Conservation (phyloP, 2,797 vertebrate species). For the Trachurus trachurus region DNA sequence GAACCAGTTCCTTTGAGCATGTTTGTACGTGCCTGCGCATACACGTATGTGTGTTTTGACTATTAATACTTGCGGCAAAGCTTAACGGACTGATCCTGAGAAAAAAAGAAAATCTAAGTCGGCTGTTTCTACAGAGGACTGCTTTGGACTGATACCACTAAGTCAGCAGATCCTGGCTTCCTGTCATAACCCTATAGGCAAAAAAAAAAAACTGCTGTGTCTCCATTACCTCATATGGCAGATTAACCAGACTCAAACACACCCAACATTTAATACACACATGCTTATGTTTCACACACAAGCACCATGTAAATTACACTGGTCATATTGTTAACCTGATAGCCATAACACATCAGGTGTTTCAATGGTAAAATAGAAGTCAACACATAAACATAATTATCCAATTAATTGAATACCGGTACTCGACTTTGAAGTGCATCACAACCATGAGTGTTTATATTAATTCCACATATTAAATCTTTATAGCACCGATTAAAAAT, state of each 20-base stretch:
- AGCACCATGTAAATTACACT: background rate
- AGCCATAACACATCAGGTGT: background rate
- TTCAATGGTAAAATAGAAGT: background rate
- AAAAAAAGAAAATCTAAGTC: slow-evolving; percentile 27
- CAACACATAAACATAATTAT: background rate
- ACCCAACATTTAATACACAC: background rate
- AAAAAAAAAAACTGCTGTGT: slow-evolving; percentile 19
- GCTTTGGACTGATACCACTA: slow-evolving; percentile 48
- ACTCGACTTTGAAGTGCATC: background rate
- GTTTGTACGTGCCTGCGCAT: slow-evolving; percentile 29
- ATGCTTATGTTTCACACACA: background rate
- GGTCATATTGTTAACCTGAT: background rate
- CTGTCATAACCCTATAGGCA: slow-evolving; percentile 30
- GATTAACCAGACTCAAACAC: background rate
- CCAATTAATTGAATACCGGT: no score
- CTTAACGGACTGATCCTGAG: slow-evolving; percentile 40
- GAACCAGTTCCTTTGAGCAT: slow-evolving; percentile 42
- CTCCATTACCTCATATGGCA: slow-evolving; percentile 2
- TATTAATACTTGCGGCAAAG: slow-evolving; percentile 45
- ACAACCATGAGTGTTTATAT: background rate
- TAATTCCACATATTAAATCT: background rate
- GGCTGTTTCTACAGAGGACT: slow-evolving; percentile 29
- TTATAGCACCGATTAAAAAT: background rate
- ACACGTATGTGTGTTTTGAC: slow-evolving; percentile 27
- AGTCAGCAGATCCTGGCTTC: slow-evolving; percentile 49